These are phyloP conservation scores for Vulpes vulpes DNA, from an alignment of 2,113 vertebrate genomes.

Conservation along the genomic window DNA sequence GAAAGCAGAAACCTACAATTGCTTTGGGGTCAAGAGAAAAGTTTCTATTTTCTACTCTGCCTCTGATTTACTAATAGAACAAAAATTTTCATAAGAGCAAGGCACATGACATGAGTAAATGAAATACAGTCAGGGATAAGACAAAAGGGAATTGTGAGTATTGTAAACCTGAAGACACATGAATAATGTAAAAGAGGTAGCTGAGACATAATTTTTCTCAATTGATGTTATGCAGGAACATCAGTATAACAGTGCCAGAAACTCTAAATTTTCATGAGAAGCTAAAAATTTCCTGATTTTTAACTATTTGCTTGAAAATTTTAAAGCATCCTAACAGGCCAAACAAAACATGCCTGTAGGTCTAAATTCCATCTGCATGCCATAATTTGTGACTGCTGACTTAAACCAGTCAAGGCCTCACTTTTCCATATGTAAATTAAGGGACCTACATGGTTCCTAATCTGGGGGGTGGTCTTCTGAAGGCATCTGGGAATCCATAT, in stretches of 20 bases:
- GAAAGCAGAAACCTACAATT: neutral
- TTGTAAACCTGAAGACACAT: neutral
- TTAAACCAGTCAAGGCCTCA: constrained; percentile 28
- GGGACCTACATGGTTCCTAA: neutral
- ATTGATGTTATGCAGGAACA: neutral
- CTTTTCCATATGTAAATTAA: constrained; percentile 55
- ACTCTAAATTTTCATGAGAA: constrained; percentile 52
- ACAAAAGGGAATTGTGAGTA: neutral
- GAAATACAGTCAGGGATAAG: neutral
- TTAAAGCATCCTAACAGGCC: constrained; percentile 53
- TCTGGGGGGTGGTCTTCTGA: constrained; percentile 19
- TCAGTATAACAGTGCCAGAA: neutral
- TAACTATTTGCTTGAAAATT: constrained; percentile 44
- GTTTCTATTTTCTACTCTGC: neutral
- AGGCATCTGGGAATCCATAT: constrained; percentile 22
- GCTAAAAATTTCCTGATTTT: constrained; percentile 54
- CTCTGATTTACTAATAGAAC: constrained; percentile 29
- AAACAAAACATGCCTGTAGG: constrained; percentile 59
- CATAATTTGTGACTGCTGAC: constrained; percentile 56
- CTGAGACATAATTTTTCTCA: neutral
- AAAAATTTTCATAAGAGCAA: constrained; percentile 12
- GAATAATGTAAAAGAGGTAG: neutral
- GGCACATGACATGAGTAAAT: neutral
- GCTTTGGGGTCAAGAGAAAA: neutral
- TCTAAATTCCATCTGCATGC: constrained; percentile 58